Evolutionary conservation across 1,140 invertebrate genomes (phyloP).

Genomic region (Drosophila erecta): DNA sequence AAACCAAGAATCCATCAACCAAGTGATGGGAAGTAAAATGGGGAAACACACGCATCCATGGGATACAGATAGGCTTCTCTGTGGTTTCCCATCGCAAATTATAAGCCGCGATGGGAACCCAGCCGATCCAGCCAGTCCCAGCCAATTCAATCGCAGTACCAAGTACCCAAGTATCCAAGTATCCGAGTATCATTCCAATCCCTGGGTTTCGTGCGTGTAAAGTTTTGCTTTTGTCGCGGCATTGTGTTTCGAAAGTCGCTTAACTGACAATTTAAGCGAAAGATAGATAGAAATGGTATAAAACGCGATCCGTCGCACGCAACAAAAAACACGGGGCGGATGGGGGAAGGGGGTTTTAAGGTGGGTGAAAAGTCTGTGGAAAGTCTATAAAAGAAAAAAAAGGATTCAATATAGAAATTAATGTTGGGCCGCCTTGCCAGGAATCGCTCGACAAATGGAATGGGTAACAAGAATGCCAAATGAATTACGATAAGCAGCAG

Average conservation of each 20-base stretch:
- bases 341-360: background rate
- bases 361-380: constrained; percentile 8
- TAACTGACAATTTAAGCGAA: constrained; percentile 68
- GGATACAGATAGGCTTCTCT: background rate
- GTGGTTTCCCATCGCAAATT: constrained; percentile 42
- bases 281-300: constrained; percentile 41
- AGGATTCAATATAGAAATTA: constrained; percentile 80
- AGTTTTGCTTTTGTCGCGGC: constrained; percentile 42
- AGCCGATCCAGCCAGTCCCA: constrained; percentile 12
- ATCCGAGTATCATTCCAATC: background rate
- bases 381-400: constrained; percentile 33
- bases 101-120: constrained; percentile 29
- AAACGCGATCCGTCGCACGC: constrained; percentile 53
- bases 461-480: constrained; percentile 56
- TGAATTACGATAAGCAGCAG: constrained; percentile 78
- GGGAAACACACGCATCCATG: constrained; percentile 11
- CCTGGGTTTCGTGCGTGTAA: constrained; percentile 35
- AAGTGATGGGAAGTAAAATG: background rate
- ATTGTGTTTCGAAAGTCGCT: constrained; percentile 63
- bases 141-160: constrained; percentile 8
- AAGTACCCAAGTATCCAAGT: background rate
- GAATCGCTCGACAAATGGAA: constrained; percentile 5
- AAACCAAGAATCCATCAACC: background rate
- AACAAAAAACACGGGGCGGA: constrained; percentile 12
- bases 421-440: constrained; percentile 59